Evolutionary conservation across 1,140 invertebrate genomes (phyloP).

Genomic region (Anastrepha ludens): DNA sequence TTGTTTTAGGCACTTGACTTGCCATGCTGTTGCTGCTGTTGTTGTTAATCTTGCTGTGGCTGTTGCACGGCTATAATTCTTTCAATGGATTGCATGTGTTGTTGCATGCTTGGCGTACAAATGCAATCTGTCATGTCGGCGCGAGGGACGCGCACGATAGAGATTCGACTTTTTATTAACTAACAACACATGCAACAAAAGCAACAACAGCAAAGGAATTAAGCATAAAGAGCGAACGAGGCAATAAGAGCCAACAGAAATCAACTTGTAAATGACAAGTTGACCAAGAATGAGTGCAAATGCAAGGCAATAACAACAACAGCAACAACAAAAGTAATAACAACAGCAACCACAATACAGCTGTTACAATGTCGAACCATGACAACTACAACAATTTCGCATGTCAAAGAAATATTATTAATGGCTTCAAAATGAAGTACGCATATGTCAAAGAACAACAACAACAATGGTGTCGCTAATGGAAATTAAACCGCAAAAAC

Average conservation of each 20-base stretch:
- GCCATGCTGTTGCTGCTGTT: neutral
- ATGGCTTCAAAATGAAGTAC: constrained; percentile 35
- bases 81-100: neutral
- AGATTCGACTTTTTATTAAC: constrained; percentile 13
- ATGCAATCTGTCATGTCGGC: constrained; percentile 39
- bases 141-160: constrained; percentile 16
- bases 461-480: neutral
- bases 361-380: constrained; percentile 8
- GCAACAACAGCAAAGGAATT: constrained; percentile 23
- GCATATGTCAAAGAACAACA: neutral
- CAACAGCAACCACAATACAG: constrained; percentile 3
- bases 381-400: constrained; percentile 54
- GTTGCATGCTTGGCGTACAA: neutral
- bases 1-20: neutral
- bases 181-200: neutral
- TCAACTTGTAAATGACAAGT: constrained; percentile 38
- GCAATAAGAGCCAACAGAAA: neutral
- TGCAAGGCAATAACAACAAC: constrained; percentile 5
- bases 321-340: neutral
- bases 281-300: constrained; percentile 40
- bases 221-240: neutral
- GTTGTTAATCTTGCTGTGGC: neutral
- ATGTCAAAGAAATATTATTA: constrained; percentile 55
- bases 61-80: constrained; percentile 23
- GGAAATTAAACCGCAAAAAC: neutral